Base-by-base conservation (phyloP, 1,140 invertebrate genomes). In the Adelges cooleyi region DNA sequence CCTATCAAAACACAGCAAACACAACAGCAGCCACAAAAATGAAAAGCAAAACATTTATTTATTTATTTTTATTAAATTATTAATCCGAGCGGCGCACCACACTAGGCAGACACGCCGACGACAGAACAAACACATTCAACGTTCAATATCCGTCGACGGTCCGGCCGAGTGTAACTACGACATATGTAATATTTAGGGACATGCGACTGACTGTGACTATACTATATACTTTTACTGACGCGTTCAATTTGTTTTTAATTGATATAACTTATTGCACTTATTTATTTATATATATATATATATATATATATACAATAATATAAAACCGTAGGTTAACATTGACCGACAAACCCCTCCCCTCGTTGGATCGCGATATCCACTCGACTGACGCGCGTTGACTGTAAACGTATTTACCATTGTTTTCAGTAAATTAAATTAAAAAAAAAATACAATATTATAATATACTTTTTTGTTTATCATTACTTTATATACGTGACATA, bases 301-400 rank as follows among this genome's bases (percentile, higher is more conserved):
- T 33, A 33, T 33, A 11, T 33, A 33, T 11, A n/a, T n/a, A n/a
- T 33, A 33, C 15, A 15, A 25, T 29, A 29, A 29, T 53, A 22
- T 36, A 2, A 18, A 17, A 54, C 38, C 25, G 17, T 44, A 29
- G 18, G 9, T 38, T n/a, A 10, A 59, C 40, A 42, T 3, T 42
- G 40, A 42, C 40, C 40, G 11, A 11, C 29, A 33, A 33, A 5
- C 29, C 29, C 40, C 3, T 3, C 29, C 29, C 29, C 40, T 11
- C 5, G 40, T 42, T 22, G 20, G 36, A 33, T 33, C 29, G 29
- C 23, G 53, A n/a, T 20, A 56, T 56, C 53, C 53, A 44, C 38
- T 1, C 36, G 53, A 56, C 53, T 56, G 53, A 56, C 53, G 27
- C 38, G 11, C 46, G 54, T 44, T 59, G 54, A 59, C 54, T 59